Evolutionary conservation across 2,797 vertebrate genomes (phyloP), one percentile per base, ranked within the genome.

Genomic region (Melanotaenia boesemani): DNA sequence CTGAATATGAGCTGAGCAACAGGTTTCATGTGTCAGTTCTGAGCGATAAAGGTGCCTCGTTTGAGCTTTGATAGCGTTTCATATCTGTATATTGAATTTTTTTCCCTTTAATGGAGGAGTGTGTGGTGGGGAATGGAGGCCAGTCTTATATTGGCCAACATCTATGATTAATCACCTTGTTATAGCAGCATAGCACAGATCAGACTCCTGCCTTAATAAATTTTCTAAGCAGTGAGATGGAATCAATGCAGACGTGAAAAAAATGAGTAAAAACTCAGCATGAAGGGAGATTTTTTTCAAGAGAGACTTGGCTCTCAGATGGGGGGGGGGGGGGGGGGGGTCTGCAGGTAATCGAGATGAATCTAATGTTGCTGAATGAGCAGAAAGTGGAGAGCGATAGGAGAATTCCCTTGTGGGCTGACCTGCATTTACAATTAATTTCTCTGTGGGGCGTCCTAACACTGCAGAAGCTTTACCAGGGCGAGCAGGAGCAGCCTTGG

Each of bases 321-420:
- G 3, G 0, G 30, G 24, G 13, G 7, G 59, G 0, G 30, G 24
- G 13, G 7, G 59, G 57, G 39, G 16, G 15, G 74, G 75, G 69
- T 82, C 83, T 74, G 80, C 85, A 87, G 72, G 87, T 89, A 90
- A 94, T 92, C 36, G 70, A 90, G 85, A 81, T 79, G 80, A 82
- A 88, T 71, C 26, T n/a, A 80, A 84, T 48, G 26, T 77, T 88
- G 92, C 87, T 86, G 87, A 89, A 81, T 75, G 79, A 82, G 79
- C 85, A 88, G 74, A 91, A 84, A 70, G 63, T 74, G 62, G 24
- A 75, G 84, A 10, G 32, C 34, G 69, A 81, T 74, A 76, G 69
- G 41, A 79, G 69, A 65, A 66, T 66, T 84, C 83, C 78, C 63
- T 67, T 22, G 78, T 68, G 81, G 75, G 32, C 57, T 4, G 57